Percentiles rank a stretch among this genome's conserved stretches.
phyloP scores from a whole-genome alignment of 2,797 vertebrate genomes.

The Amblyopsis hoosieri region DNA sequence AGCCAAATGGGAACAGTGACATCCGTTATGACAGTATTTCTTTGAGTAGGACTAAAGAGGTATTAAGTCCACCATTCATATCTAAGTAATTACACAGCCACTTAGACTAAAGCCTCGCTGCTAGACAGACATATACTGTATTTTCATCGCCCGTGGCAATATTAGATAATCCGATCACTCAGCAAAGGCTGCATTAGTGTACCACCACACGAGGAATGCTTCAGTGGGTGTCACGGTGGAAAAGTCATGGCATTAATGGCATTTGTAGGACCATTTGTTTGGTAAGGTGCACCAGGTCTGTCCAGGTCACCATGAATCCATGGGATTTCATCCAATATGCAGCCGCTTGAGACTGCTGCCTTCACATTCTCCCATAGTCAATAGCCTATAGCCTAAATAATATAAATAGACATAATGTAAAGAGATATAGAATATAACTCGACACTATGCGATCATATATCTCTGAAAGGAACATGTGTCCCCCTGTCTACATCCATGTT shows the following conservation, averaged over 20 bases:
- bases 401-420: too few relatives aligned
- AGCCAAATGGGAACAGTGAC: not conserved
- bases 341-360: not conserved
- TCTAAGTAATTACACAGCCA: not conserved
- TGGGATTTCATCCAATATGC: not conserved
- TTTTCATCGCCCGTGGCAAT: too few relatives aligned
- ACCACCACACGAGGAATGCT: too few relatives aligned
- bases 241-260: not conserved
- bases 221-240: not conserved
- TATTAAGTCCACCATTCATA: constrained; percentile 10
- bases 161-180: not conserved
- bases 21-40: not conserved
- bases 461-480: too few relatives aligned
- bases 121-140: not conserved
- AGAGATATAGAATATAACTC: too few relatives aligned
- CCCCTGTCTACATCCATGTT: too few relatives aligned
- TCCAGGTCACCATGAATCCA: constrained; percentile 3
- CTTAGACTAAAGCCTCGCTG: not conserved
- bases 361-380: not conserved
- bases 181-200: not conserved
- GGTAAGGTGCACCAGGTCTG: constrained; percentile 8
- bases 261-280: constrained; percentile 4
- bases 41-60: not conserved
- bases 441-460: too few relatives aligned
- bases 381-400: too few relatives aligned